phyloP scores from a whole-genome alignment of 2,797 vertebrate genomes.

The Neomorphus geoffroyi region DNA sequence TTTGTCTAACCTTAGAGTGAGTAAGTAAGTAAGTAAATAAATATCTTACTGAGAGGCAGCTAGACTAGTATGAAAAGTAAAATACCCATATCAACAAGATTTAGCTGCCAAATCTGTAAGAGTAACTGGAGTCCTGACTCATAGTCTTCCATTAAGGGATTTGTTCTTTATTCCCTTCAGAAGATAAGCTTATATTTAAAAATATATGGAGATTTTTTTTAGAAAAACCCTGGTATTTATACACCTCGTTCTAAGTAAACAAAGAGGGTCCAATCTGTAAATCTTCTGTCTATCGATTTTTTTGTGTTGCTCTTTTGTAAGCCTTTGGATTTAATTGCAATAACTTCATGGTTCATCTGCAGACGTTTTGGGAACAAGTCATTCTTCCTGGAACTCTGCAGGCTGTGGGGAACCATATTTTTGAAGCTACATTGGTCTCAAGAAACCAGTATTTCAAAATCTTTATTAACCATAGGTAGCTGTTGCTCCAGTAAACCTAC shows the following conservation, averaged over 20 bases:
- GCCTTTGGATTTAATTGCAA: neutral
- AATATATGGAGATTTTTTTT: neutral
- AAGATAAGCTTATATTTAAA: neutral
- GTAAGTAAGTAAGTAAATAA: neutral
- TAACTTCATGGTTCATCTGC: neutral
- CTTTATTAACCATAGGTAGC: constrained; percentile 18
- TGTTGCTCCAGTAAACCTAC: neutral
- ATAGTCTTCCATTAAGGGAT: neutral
- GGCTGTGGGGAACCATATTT: neutral
- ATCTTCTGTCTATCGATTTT: neutral
- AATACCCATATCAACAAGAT: neutral
- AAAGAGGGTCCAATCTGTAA: neutral
- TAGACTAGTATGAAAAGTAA: neutral
- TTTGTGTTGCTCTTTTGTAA: neutral
- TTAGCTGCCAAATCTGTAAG: neutral
- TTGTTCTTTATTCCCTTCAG: neutral
- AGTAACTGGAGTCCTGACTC: neutral
- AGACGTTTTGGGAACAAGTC: neutral
- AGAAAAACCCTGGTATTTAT: neutral
- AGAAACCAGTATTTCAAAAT: neutral
- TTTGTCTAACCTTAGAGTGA: neutral
- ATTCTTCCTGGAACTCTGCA: neutral
- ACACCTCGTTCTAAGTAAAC: neutral
- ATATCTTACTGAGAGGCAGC: fast-evolving
- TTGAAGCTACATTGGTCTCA: neutral